Evolutionary conservation across 2,113 vertebrate species (phyloP).

Genomic region (Actenoides hombroni): DNA sequence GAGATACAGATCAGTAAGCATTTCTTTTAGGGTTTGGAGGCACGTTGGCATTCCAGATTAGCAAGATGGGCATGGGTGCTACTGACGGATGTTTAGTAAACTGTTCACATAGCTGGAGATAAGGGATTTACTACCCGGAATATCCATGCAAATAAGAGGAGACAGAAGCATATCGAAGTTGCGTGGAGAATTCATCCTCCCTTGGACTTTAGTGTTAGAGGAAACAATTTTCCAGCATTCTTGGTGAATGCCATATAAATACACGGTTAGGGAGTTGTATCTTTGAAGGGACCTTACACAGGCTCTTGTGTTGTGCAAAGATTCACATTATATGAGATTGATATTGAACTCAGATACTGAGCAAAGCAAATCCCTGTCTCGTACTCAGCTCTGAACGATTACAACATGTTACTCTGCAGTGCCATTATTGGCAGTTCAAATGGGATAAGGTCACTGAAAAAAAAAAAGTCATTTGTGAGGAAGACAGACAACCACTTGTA

Average conservation of each 20-base stretch:
- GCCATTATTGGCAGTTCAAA: background rate
- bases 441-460: background rate
- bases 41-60: constrained; percentile 20
- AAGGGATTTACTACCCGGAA: constrained; percentile 24
- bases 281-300: background rate
- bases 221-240: background rate
- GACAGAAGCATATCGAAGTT: background rate
- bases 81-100: constrained; percentile 49
- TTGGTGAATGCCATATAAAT: background rate
- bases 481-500: background rate
- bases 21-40: background rate
- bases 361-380: background rate
- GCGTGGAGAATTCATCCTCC: background rate
- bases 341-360: background rate
- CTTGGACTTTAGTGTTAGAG: background rate
- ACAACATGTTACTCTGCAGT: background rate
- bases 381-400: background rate
- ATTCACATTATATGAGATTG: background rate
- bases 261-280: background rate
- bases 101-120: constrained; percentile 32
- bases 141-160: background rate
- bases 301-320: background rate
- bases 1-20: background rate
- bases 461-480: background rate
- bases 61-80: constrained; percentile 19